Conservation (phyloP, 2,797 vertebrate genomes). For the Sebastes matsubarae region DNA sequence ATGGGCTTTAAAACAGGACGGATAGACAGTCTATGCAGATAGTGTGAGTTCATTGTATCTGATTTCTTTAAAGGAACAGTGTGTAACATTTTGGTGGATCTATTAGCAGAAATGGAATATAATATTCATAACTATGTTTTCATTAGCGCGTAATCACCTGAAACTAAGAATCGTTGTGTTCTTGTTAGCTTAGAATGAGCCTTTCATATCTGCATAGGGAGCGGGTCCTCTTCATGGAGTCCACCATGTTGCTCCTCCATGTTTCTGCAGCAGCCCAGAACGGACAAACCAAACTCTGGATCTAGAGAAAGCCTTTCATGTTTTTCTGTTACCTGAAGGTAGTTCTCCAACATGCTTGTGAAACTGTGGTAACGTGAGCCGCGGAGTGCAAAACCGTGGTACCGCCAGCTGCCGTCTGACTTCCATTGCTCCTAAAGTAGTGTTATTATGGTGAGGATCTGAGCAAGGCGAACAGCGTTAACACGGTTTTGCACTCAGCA, state of each 20-base stretch:
- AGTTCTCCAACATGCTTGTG: not conserved
- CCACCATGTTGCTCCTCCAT: too few species aligned
- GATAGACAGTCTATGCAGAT: not conserved
- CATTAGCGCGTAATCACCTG: not conserved
- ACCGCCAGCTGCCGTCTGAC: accelerated
- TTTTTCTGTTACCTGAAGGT: not conserved
- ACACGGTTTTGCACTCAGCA: too few species aligned
- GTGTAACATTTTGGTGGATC: not conserved
- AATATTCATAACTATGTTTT: not conserved
- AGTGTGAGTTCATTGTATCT: not conserved
- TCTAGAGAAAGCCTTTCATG: not conserved
- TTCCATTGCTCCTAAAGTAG: not conserved
- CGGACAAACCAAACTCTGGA: not conserved
- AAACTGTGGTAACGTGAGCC: too few species aligned
- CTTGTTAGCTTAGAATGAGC: not conserved
- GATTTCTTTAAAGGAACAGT: not conserved
- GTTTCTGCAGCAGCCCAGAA: not conserved
- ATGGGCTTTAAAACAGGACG: not conserved
- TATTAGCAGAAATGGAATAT: not conserved
- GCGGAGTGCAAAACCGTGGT: not conserved
- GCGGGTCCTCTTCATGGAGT: too few species aligned
- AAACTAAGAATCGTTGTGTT: not conserved
- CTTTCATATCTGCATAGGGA: not conserved
- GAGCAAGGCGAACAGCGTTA: not conserved
- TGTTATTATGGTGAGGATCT: not conserved